Conservation (phyloP, 2,888 invertebrate species). For the Cecidostiba fungosa region DNA sequence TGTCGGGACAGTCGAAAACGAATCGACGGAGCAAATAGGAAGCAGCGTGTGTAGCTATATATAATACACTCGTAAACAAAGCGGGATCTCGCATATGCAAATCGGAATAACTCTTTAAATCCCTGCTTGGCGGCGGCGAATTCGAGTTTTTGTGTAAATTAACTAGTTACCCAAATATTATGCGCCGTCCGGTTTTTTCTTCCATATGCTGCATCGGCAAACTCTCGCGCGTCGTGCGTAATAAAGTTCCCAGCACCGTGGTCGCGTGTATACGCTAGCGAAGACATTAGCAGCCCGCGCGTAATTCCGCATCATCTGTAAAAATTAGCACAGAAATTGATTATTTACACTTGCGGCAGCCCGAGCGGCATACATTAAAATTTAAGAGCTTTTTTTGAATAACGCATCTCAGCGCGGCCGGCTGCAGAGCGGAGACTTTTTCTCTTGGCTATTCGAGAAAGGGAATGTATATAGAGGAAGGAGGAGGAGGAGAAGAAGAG, state of each 20-base stretch:
- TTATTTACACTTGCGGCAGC: slow-evolving; percentile 8
- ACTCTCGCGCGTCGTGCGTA: too few relatives aligned
- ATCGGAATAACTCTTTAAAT: not conserved
- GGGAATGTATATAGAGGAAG: not conserved
- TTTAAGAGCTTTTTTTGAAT: slow-evolving; percentile 9
- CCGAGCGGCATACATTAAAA: not conserved
- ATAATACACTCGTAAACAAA: too few relatives aligned
- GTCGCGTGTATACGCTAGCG: too few relatives aligned
- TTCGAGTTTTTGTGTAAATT: not conserved
- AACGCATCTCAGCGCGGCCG: not conserved
- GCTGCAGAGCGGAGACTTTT: not conserved
- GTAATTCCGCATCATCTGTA: slow-evolving; percentile 7
- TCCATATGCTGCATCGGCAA: too few relatives aligned
- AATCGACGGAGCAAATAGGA: too few relatives aligned
- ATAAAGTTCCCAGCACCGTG: too few relatives aligned
- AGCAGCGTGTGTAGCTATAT: too few relatives aligned
- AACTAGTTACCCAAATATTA: not conserved
- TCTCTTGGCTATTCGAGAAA: not conserved
- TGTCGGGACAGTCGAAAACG: too few relatives aligned
- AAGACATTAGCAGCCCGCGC: too few relatives aligned
- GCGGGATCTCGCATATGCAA: not conserved
- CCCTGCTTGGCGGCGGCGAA: not conserved
- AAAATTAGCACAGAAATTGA: slow-evolving; percentile 21
- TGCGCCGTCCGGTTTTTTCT: too few relatives aligned
- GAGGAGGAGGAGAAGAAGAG: not conserved